A percentile compares a stretch with the other conserved stretches of the same genome.
Conservation (phyloP, 2,113 vertebrate genomes). For the Talpa occidentalis region DNA sequence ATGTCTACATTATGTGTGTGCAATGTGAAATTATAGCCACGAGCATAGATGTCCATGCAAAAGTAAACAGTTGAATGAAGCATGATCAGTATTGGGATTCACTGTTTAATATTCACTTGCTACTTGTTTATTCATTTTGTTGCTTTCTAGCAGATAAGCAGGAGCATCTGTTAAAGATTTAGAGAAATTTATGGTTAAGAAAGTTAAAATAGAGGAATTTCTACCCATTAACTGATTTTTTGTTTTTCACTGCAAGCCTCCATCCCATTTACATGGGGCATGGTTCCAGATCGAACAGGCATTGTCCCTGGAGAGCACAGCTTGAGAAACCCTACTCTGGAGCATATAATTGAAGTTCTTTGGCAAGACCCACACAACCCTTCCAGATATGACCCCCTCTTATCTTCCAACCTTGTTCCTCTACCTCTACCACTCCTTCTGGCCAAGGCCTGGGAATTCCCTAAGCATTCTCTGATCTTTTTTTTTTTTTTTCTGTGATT, state of each 20-base stretch:
- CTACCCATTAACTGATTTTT: constrained; percentile 43
- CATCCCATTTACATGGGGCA: neutral
- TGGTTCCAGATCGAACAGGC: neutral
- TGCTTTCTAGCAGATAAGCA: constrained; percentile 60
- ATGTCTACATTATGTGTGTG: constrained; percentile 58
- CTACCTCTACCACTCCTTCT: neutral
- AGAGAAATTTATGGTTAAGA: constrained; percentile 55
- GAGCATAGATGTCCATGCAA: constrained; percentile 72
- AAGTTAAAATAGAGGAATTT: constrained; percentile 52
- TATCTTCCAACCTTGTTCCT: neutral
- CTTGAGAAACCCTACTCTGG: neutral
- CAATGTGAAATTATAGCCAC: constrained; percentile 59
- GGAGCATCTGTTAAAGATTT: constrained; percentile 70
- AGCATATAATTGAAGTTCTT: neutral
- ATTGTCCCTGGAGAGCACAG: neutral
- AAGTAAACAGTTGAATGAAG: constrained; percentile 75
- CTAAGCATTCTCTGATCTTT: neutral
- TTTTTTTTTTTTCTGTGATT: neutral
- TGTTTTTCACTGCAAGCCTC: neutral
- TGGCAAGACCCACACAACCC: neutral
- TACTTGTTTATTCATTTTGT: constrained; percentile 61
- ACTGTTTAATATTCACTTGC: constrained; percentile 71
- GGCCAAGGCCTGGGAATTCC: constrained; percentile 1
- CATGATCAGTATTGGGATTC: constrained; percentile 46
- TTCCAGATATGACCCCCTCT: neutral